Conservation (phyloP, 1,140 invertebrate species). For the Brachionus rotundiformis region DNA sequence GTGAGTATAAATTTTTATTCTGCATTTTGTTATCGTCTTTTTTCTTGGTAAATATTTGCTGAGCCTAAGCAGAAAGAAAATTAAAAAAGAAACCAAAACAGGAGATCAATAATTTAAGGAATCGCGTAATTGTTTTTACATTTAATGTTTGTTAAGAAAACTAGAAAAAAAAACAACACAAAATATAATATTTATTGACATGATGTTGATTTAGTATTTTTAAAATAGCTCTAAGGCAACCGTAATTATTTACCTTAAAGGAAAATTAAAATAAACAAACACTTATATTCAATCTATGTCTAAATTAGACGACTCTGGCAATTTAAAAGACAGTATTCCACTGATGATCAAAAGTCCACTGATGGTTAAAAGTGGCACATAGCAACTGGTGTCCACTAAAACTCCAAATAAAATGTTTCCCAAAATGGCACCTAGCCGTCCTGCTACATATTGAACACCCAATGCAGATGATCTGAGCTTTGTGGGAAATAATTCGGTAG, state of each 20-base stretch:
- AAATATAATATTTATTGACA: slow-evolving; percentile 30
- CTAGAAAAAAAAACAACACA: background rate
- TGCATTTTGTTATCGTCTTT: background rate
- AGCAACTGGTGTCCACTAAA: slow-evolving; percentile 63
- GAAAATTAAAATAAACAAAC: slow-evolving; percentile 19
- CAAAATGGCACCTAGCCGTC: slow-evolving; percentile 64
- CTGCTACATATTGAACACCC: slow-evolving; percentile 58
- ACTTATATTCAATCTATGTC: slow-evolving; percentile 33
- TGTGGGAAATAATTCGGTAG: slow-evolving; percentile 45
- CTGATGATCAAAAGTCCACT: slow-evolving; percentile 46
- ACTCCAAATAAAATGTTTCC: slow-evolving; percentile 65
- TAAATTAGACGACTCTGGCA: slow-evolving; percentile 43
- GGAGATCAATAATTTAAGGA: slow-evolving; percentile 15
- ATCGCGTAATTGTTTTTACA: slow-evolving; percentile 9
- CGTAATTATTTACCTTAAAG: slow-evolving; percentile 25
- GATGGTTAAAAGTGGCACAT: slow-evolving; percentile 66
- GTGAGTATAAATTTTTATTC: slow-evolving; percentile 1
- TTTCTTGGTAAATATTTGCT: slow-evolving; percentile 8
- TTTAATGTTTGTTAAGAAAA: slow-evolving; percentile 22
- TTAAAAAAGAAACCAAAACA: slow-evolving; percentile 1
- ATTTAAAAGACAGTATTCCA: slow-evolving; percentile 28
- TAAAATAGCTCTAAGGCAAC: slow-evolving; percentile 45
- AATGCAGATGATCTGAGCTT: slow-evolving; percentile 33
- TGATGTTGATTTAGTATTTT: background rate
- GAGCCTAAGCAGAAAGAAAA: slow-evolving; percentile 7